Evolutionary conservation across 2,888 invertebrate species (phyloP), one percentile per base, ranked within the genome.

Genomic region (Acanthosepion lycidas): DNA sequence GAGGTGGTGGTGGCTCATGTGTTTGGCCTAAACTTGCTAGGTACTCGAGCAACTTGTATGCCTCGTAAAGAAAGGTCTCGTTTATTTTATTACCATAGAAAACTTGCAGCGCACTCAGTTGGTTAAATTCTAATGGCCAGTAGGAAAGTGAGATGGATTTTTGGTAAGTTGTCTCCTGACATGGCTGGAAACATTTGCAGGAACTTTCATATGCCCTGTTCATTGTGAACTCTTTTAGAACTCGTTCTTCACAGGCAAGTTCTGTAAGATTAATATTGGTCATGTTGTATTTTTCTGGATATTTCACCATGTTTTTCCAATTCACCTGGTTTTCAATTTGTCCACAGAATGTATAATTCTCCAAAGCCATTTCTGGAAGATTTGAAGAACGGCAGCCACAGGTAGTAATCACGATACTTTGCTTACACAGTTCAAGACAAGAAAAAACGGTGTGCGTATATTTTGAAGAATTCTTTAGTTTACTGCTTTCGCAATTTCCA

Each of bases 121-220:
- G 97, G 94, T 96, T 96, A 95, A 97, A 97, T 94, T 97, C 97
- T 91, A 97, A 95, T 8, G 97, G 97, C 96, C 96, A 97, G 95
- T 97, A 97, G 20, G 96, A 96, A 23, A 96, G 95, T 6, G 97
- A 97, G 3, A 97, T 95, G 12, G 97, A 96, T 94, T 97, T 97
- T 94, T 96, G 96, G 95, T 96, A 97, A 42, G 96, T 96, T 18
- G 96, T 96, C 95, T 97, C 97, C 15, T 95, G 95, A 94, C 96
- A 96, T 0, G 96, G 97, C 95, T 96, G 96, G 95, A 95, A 96
- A 92, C 96, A 96, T 28, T 95, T 95, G 92, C 97, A 97, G 6
- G 95, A 95, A 26, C 95, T 95, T 95, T 97, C 97, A 94, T 97
- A 97, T 93, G 96, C 95, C 28, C 97, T 94, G 95, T 97, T 96